Evolutionary conservation across 2,113 vertebrate genomes (phyloP).

Genomic region (Leptobrachium leishanense): DNA sequence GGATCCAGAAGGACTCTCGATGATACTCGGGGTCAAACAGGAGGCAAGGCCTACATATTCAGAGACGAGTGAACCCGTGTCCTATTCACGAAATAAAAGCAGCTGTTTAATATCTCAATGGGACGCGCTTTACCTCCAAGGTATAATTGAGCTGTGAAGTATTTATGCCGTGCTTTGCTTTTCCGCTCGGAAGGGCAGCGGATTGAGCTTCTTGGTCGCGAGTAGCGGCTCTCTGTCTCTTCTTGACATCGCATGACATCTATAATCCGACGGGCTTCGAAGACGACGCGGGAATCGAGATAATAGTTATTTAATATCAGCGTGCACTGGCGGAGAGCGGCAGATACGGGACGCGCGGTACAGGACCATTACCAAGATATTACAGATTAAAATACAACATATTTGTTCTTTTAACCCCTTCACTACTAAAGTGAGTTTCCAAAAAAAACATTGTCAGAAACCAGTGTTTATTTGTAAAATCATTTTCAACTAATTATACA

Average conservation of each 20-base stretch:
- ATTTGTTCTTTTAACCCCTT: too few relatives aligned
- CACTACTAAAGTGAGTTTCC: too few relatives aligned
- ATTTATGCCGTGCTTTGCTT: not conserved
- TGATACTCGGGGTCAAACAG: slow-evolving; percentile 61
- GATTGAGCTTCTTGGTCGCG: not conserved
- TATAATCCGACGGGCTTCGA: not conserved
- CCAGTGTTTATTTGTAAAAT: too few relatives aligned
- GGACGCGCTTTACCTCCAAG: not conserved
- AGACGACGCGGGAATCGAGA: too few relatives aligned
- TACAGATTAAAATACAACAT: too few relatives aligned
- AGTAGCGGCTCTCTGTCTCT: not conserved
- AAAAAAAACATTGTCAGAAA: too few relatives aligned
- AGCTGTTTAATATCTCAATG: slow-evolving; percentile 4
- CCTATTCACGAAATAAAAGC: slow-evolving; percentile 27
- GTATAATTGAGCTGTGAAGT: not conserved
- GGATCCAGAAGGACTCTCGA: slow-evolving; percentile 51
- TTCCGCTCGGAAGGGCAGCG: not conserved
- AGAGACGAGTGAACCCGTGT: slow-evolving; percentile 56
- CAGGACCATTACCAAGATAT: too few relatives aligned
- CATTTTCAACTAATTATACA: too few relatives aligned
- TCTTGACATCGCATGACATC: not conserved
- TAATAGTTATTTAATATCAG: too few relatives aligned
- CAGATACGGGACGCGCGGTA: too few relatives aligned
- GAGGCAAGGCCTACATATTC: slow-evolving; percentile 63
- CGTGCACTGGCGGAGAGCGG: too few relatives aligned